A percentile compares a stretch with the other conserved stretches of the same genome.
Conservation (phyloP, 2,797 vertebrate genomes). For the Carcharodon carcharias region DNA sequence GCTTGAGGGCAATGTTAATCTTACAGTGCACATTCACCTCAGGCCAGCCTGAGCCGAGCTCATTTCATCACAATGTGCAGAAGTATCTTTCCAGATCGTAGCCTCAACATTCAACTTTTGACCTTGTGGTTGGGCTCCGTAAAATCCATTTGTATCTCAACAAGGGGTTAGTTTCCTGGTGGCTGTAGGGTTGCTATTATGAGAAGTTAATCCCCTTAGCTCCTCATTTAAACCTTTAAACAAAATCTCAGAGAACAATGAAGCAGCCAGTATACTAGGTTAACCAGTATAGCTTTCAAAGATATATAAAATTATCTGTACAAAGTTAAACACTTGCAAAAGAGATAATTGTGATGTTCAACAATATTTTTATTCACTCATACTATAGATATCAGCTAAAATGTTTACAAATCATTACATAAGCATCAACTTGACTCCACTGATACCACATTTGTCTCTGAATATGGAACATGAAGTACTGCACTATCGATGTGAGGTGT, state of each 20-base stretch:
- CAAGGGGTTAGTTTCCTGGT: background rate
- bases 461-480: background rate
- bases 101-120: background rate
- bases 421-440: background rate
- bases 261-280: background rate
- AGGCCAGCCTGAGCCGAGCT: background rate
- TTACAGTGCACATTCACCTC: background rate
- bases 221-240: background rate
- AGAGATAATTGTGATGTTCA: background rate
- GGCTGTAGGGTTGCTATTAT: background rate
- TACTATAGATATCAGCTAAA: background rate
- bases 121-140: background rate
- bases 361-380: background rate
- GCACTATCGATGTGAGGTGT: background rate
- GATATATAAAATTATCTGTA: background rate
- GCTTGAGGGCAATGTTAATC: background rate
- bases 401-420: background rate
- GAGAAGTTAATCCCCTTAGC: background rate
- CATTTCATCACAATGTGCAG: background rate
- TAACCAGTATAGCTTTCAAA: background rate
- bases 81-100: background rate
- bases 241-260: constrained; percentile 5
- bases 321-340: background rate
- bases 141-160: background rate
- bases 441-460: background rate